Evolutionary conservation across 2,113 vertebrate genomes (phyloP), one percentile per base, ranked within the genome.

Genomic region (Eonycteris spelaea): DNA sequence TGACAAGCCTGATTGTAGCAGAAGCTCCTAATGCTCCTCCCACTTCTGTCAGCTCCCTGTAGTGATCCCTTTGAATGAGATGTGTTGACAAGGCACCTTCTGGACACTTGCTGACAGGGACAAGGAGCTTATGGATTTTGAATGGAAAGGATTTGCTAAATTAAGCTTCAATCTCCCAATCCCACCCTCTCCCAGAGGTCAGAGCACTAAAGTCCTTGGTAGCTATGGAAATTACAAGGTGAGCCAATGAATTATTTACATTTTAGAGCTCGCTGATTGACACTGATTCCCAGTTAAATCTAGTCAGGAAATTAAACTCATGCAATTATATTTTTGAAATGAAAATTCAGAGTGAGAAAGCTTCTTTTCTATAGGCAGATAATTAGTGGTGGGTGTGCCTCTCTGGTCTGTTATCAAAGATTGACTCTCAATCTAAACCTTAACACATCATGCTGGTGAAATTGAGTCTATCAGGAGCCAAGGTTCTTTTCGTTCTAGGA

Each of bases 81-180:
- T 96, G 88, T 91, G 85, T 94, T 95, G 91, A 95, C 89, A 97
- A 78, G 91, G 78, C 63, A 79, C 86, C 93, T 97, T 96, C 96
- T 97, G 91, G 91, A 91, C 71, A 71, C 28, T 91, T 93, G 91
- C 95, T 97, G 96, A 97, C 96, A 90, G 82, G 30, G 78, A 94
- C 96, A 96, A 98, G 95, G 83, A 91, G 96, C 97, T 97, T 98
- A 98, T 75, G 74, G 82, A 91, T 43, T 97, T 97, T 97, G 95
- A 97, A 96, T 91, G 88, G 63, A 84, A 90, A 96, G 97, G 97
- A 98, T 98, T 98, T 98, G 89, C 97, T 97, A 98, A 96, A 93
- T 94, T 94, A 97, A 97, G 93, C 93, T 96, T 88, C 73, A 48
- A 7, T 73, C 79, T 59, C 79, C 77, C 30, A 74, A 96, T 78